A percentile compares a stretch with the other conserved stretches of the same genome.
These are phyloP conservation scores for Atherinosoma microstoma DNA, from an alignment of 2,797 vertebrate genomes.

Conservation along the genomic window DNA sequence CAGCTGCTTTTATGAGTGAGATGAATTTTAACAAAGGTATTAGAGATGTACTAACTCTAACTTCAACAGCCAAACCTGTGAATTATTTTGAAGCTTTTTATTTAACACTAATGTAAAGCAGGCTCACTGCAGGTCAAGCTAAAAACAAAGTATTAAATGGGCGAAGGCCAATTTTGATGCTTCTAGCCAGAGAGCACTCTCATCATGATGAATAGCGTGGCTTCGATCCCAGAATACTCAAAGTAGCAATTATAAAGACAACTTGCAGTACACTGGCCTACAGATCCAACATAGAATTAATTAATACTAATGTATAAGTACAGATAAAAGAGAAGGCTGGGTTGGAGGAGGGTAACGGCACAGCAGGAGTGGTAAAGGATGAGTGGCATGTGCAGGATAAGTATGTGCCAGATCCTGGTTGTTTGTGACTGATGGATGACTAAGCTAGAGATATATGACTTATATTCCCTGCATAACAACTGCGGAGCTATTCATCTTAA, in stretches of 20 bases:
- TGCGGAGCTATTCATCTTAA: neutral
- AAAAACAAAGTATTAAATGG: constrained; percentile 62
- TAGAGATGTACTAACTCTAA: neutral
- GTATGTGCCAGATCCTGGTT: neutral
- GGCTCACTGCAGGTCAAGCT: constrained; percentile 45
- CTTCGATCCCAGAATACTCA: constrained; percentile 54
- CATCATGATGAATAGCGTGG: constrained; percentile 56
- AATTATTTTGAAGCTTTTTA: constrained; percentile 7
- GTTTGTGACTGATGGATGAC: constrained; percentile 10
- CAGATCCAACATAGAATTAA: constrained; percentile 41
- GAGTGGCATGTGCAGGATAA: neutral
- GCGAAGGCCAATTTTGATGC: constrained; percentile 45
- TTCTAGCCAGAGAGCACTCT: constrained; percentile 56
- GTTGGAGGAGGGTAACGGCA: constrained; percentile 3
- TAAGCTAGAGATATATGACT: constrained; percentile 2
- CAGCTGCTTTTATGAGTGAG: neutral
- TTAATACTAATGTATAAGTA: constrained; percentile 49
- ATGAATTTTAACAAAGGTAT: neutral
- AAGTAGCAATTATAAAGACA: constrained; percentile 58
- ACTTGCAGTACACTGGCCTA: constrained; percentile 38
- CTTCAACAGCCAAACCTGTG: neutral
- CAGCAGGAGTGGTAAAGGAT: neutral
- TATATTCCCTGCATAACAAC: constrained; percentile 6
- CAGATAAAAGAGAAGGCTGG: constrained; percentile 24
- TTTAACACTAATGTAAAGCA: constrained; percentile 42